Evolutionary conservation across 2,797 vertebrate genomes (phyloP), one percentile per base, ranked within the genome.

Genomic region (Aplochiton taeniatus): DNA sequence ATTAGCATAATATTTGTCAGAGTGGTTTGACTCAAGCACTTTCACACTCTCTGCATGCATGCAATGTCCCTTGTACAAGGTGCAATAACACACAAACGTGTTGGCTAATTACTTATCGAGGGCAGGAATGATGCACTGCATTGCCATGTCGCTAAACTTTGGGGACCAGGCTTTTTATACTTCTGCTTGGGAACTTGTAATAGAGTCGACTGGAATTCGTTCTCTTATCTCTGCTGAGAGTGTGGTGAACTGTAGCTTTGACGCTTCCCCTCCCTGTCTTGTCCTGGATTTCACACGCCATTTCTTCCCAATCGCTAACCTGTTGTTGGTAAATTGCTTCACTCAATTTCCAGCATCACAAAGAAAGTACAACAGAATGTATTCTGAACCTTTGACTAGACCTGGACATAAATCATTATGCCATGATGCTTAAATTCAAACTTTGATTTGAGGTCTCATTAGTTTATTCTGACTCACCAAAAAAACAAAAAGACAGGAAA

Each of bases 311-410:
- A 17, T 8, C 10, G 50, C n/a, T 31, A 31, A 31, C 6, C 31
- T 31, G 31, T 31, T 6, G 31, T 6, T n/a, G n/a, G n/a, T 31
- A 3, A 31, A 31, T 31, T 47, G 10, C 9, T 44, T 31, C 18
- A 52, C 18, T 44, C 16, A 61, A 56, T 55, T 65, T 70, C 58
- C 58, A 56, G 67, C 20, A 42, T 16, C 1, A 58, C 44, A 75
- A 77, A 78, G 61, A 74, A 66, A 72, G 69, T 57, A 47, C 31
- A 70, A 65, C 56, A 60, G 18, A n/a, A 4, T 0, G 74, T 68
- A 78, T 78, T 73, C 56, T 31, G 53, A 14, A 45, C 55, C 72
- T 75, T 73, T 70, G 78, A 86, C 80, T 79, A 78, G 66, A 71
- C 69, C 20, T 60, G 48, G 59, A 69, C 72, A 79, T 79, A 17